phyloP scores from a whole-genome alignment of 2,797 vertebrate species.

The Manis crassicaudata region DNA sequence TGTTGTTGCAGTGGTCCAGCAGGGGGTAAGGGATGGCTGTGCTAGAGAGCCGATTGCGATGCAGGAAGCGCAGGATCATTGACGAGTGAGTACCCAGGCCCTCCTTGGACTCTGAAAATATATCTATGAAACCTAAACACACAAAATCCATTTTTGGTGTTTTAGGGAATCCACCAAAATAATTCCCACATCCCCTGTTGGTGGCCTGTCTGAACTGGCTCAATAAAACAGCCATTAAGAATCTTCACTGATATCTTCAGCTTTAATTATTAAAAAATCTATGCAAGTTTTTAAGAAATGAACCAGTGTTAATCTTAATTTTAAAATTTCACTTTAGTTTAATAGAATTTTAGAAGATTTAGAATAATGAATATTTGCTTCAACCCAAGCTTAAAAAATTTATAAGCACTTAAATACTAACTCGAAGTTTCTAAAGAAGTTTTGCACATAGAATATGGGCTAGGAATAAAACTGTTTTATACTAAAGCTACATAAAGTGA shows the following conservation, averaged over 20 bases:
- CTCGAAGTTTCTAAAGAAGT: neutral
- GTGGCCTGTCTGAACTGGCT: neutral
- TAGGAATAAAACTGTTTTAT: constrained; percentile 19
- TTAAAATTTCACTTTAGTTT: constrained; percentile 32
- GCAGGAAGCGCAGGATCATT: constrained; percentile 95
- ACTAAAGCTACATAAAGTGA: neutral
- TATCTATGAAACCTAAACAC: constrained; percentile 95
- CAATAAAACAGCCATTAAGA: constrained; percentile 22
- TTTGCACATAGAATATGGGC: neutral
- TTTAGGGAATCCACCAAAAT: neutral
- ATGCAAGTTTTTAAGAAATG: constrained; percentile 44
- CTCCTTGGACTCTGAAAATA: constrained; percentile 97
- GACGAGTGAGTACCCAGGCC: constrained; percentile 92
- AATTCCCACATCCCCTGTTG: neutral
- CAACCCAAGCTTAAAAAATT: constrained; percentile 21
- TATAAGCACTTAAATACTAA: constrained; percentile 34
- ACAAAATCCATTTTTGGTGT: constrained; percentile 39
- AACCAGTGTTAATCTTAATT: constrained; percentile 41
- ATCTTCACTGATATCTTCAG: constrained; percentile 9
- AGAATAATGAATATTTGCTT: constrained; percentile 24
- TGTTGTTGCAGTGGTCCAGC: constrained; percentile 96
- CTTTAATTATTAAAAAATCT: constrained; percentile 44
- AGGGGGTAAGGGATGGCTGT: constrained; percentile 94
- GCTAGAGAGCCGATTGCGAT: constrained; percentile 95
- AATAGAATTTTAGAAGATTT: constrained; percentile 35